Base-by-base conservation (phyloP, 2,888 invertebrate genomes). In the Sialis fuliginosa region DNA sequence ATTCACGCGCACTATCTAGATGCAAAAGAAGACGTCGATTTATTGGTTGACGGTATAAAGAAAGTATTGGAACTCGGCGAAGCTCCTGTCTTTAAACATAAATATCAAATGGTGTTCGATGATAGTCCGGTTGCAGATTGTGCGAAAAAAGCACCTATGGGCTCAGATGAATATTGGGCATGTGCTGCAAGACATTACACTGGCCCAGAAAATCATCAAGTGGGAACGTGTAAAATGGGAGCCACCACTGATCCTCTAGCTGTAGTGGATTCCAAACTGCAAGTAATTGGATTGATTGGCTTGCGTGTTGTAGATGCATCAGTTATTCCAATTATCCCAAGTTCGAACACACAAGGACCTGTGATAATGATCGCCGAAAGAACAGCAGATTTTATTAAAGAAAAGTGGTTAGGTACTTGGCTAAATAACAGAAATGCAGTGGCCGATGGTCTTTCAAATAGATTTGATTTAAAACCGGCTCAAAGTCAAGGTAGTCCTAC, bases 161-260 rank as follows among this genome's bases (percentile, higher is more conserved):
- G 74, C 6, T 69, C 72, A 0, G 79, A 84, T 53, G 76, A 77
- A n/a, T 88, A 77, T 62, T 83, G 87, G 77, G 73, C 69, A 48
- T 89, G 88, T 57, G 75, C 82, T 0, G 72, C 82, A 1, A 68
- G 68, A 49, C 72, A 75, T 48, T 70, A 79, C 47, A 86, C 86
- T 0, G 83, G 81, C 0, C 81, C 86, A 0, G 86, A 86, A 63
- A 86, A 87, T 61, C 87, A 87, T 61, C 86, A 86, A 62, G 80
- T 77, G 1, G 86, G 86, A 6, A 80, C 85, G 0, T 83, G 82
- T 59, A 86, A 84, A 70, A 87, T 88, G 84, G 87, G 86, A 0
- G 79, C 84, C 0, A 54, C 60, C 0, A 65, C 65, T 1, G 86
- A 87, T 60, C 75, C 75, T 0, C 69, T 77, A 69, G 80, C 85